A percentile compares a stretch with the other conserved stretches of the same genome.
These are phyloP conservation scores for Orchestes rusci DNA, from an alignment of 2,888 invertebrate species.

Conservation along the genomic window DNA sequence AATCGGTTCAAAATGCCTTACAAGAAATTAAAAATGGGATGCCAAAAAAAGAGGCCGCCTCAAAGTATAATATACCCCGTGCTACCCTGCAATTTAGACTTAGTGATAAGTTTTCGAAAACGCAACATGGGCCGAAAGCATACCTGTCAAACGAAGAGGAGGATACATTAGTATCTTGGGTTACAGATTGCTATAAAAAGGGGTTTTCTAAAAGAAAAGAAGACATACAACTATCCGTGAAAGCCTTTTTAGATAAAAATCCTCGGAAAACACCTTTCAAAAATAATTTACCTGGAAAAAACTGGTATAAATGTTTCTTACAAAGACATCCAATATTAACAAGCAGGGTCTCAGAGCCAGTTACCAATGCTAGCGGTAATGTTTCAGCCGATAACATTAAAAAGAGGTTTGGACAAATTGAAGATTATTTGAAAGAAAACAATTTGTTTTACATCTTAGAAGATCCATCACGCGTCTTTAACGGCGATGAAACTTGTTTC, in stretches of 20 bases:
- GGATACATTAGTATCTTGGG: slow-evolving; percentile 27
- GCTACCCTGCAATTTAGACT: slow-evolving; percentile 15
- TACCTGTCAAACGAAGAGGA: slow-evolving; percentile 17
- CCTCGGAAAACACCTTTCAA: slow-evolving; percentile 19
- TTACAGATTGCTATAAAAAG: slow-evolving; percentile 31
- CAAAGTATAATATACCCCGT: slow-evolving; percentile 12
- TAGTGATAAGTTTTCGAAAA: slow-evolving; percentile 11
- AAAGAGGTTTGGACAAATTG: slow-evolving; percentile 29
- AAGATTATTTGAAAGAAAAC: too few species aligned
- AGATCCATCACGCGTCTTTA: slow-evolving; percentile 30
- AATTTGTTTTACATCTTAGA: slow-evolving; percentile 22
- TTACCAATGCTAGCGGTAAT: slow-evolving; percentile 28
- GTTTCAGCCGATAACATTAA: slow-evolving; percentile 29
- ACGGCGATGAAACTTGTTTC: slow-evolving; percentile 34
- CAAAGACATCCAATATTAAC: slow-evolving; percentile 27
- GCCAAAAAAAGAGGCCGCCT: slow-evolving; percentile 6
- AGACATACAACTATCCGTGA: too few species aligned
- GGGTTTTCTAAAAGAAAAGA: slow-evolving; percentile 33
- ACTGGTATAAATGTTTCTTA: too few species aligned
- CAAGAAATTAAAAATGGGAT: slow-evolving; percentile 13
- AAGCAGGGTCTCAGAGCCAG: slow-evolving; percentile 27
- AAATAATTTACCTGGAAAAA: slow-evolving; percentile 26
- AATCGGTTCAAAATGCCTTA: too few species aligned
- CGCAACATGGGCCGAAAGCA: slow-evolving; percentile 11
- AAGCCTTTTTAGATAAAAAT: slow-evolving; percentile 19